Evolutionary conservation across 2,113 vertebrate genomes (phyloP).

Genomic region (Lonchura striata): DNA sequence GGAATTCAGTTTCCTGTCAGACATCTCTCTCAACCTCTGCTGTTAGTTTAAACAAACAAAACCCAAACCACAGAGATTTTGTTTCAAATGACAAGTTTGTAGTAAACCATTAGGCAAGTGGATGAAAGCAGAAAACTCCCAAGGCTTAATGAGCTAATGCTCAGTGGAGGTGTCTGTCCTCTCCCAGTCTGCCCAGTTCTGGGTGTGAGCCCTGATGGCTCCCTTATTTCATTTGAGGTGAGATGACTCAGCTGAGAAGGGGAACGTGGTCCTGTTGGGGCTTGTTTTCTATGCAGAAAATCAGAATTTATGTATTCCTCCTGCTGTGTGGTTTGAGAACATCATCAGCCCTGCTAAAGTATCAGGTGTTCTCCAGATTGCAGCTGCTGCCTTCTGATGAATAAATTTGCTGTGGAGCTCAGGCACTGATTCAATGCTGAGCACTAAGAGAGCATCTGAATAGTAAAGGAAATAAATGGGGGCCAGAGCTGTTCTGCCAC

Average conservation of each 20-base stretch:
- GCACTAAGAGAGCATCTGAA: background rate
- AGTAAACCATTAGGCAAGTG: background rate
- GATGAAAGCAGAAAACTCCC: background rate
- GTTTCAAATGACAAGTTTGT: background rate
- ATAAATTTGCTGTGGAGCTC: background rate
- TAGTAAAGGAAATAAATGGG: background rate
- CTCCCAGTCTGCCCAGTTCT: background rate
- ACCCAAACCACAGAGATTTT: background rate
- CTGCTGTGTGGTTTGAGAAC: background rate
- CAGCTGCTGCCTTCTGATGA: background rate
- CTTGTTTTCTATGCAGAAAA: background rate
- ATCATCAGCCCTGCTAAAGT: background rate
- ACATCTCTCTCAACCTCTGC: background rate
- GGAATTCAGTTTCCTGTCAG: background rate
- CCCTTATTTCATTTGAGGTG: background rate
- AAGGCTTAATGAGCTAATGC: background rate
- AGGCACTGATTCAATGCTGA: background rate
- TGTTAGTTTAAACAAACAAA: background rate
- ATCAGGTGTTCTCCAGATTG: background rate
- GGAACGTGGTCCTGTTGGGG: background rate
- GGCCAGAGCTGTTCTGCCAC: background rate
- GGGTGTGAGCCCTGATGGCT: background rate
- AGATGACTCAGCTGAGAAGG: background rate
- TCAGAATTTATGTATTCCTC: background rate
- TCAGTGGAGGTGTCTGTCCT: background rate